Percentiles rank a stretch among this genome's conserved stretches.
phyloP scores from a whole-genome alignment of 2,113 vertebrate genomes.

The Daphoenositta chrysoptera region DNA sequence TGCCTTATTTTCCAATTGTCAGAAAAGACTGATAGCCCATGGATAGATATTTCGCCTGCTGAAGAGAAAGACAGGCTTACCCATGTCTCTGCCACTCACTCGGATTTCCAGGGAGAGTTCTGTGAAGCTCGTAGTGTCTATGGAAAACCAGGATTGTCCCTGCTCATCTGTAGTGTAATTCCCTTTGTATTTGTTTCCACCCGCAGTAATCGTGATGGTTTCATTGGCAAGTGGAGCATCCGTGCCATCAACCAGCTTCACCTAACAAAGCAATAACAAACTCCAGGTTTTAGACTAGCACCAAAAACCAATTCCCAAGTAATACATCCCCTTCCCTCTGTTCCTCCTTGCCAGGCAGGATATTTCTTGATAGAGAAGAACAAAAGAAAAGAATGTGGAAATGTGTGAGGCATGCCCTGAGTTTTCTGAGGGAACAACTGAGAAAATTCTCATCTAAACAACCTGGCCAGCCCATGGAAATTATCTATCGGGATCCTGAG shows the following conservation, averaged over 20 bases:
- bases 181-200: neutral
- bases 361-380: neutral
- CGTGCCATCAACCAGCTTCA: conserved; percentile 64
- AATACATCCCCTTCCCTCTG: neutral
- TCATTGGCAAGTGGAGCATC: conserved; percentile 60
- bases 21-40: neutral
- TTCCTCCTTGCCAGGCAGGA: neutral
- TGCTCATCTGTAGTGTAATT: conserved; percentile 68
- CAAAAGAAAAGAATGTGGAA: neutral
- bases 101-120: conserved; percentile 32
- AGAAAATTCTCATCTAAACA: neutral
- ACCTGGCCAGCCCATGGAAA: neutral
- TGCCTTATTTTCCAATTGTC: neutral
- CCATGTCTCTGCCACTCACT: conserved; percentile 50
- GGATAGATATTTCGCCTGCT: neutral
- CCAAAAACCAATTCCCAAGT: neutral
- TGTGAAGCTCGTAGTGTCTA: conserved; percentile 44
- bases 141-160: conserved; percentile 66
- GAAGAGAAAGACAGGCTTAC: neutral
- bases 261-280: conserved; percentile 33
- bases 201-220: conserved; percentile 37
- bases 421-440: neutral
- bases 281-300: neutral
- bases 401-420: neutral
- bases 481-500: neutral